Evolutionary conservation across 2,113 vertebrate genomes (phyloP).

Genomic region (Saguinus midas): DNA sequence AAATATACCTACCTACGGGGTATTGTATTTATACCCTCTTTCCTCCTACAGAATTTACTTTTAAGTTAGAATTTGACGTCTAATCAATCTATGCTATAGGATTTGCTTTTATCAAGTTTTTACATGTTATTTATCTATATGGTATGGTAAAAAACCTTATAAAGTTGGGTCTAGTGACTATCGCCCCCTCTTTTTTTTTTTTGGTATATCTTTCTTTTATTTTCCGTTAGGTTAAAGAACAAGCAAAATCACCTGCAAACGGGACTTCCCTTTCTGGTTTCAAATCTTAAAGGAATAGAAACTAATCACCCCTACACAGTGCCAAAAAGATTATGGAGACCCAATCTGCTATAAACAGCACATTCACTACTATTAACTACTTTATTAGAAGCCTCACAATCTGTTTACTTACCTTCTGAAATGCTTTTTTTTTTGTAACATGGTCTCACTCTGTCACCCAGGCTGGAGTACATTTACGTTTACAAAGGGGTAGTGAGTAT

Average conservation of each 20-base stretch:
- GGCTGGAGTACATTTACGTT: neutral
- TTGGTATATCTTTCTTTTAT: neutral
- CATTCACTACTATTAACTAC: neutral
- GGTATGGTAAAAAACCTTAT: neutral
- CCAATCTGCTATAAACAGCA: neutral
- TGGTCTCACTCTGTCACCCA: too few species aligned
- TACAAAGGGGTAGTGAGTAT: neutral
- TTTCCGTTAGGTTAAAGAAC: neutral
- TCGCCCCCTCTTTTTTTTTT: too few species aligned
- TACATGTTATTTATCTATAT: neutral
- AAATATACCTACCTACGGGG: neutral
- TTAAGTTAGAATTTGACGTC: neutral
- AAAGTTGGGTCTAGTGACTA: neutral
- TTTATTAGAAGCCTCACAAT: constrained; percentile 7
- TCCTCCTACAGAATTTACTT: neutral
- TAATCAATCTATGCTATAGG: neutral
- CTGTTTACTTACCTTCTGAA: constrained; percentile 31
- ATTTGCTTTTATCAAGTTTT: constrained; percentile 32
- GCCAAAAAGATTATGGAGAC: neutral
- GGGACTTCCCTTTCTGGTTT: neutral
- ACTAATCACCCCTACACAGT: neutral
- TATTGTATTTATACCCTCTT: neutral
- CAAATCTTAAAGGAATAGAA: constrained; percentile 33
- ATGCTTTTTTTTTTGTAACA: neutral
- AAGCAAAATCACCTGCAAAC: neutral